These are phyloP conservation scores for Eupeodes latifasciatus DNA, from an alignment of 2,888 invertebrate species.

Conservation along the genomic window DNA sequence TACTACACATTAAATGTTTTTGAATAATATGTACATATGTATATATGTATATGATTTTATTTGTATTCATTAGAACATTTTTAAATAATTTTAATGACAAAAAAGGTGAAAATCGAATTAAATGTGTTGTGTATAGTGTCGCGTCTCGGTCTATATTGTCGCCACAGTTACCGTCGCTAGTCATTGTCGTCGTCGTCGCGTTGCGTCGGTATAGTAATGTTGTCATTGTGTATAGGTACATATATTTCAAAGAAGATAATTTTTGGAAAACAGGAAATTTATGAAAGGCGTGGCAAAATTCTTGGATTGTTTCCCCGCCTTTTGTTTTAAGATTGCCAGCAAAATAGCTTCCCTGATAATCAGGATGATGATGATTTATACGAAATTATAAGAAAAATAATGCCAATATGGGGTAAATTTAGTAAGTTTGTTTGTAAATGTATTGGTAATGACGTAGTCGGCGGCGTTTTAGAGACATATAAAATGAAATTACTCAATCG, in stretches of 20 bases:
- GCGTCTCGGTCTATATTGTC: not conserved
- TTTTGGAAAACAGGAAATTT: conserved; percentile 27
- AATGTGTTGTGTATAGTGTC: not conserved
- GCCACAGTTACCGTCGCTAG: not conserved
- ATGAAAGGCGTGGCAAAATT: conserved; percentile 29
- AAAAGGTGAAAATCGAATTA: conserved; percentile 10
- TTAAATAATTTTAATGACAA: not conserved
- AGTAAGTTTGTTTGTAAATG: not conserved
- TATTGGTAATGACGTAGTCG: conserved; percentile 34
- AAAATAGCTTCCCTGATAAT: conserved; percentile 4
- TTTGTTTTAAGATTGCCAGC: conserved; percentile 1
- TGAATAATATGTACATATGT: not conserved
- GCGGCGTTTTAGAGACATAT: not conserved
- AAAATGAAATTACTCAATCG: not conserved
- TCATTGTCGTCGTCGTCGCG: not conserved
- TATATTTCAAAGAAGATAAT: not conserved
- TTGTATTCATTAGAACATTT: not conserved
- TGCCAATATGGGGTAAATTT: conserved; percentile 12
- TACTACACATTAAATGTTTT: not conserved
- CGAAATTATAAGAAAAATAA: not conserved
- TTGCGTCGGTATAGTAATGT: not conserved
- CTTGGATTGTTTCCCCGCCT: conserved; percentile 21
- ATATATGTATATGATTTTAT: not conserved
- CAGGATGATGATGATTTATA: not conserved
- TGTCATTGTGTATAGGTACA: not conserved